phyloP scores from a whole-genome alignment of 2,888 invertebrate species.

The Criorhina ranunculi region DNA sequence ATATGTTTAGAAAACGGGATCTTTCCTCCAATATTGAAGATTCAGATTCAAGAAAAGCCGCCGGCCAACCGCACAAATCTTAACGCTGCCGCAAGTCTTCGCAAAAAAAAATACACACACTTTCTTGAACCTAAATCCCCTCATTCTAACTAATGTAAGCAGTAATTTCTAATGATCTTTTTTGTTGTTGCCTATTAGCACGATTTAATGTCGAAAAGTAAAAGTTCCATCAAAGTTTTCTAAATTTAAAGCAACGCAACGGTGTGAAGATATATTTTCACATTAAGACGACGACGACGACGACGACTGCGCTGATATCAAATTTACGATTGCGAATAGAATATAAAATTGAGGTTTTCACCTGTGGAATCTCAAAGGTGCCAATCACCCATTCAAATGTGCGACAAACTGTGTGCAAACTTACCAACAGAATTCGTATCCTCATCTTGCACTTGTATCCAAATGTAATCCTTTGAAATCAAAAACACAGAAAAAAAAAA shows the following conservation, averaged over 20 bases:
- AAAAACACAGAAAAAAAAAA: background rate
- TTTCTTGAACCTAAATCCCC: slow-evolving; percentile 35
- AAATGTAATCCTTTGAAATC: slow-evolving; percentile 57
- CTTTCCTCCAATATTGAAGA: too few species aligned
- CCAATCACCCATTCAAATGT: background rate
- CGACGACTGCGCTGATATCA: background rate
- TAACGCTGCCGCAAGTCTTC: background rate
- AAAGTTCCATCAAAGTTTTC: slow-evolving; percentile 45
- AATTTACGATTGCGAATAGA: slow-evolving; percentile 28
- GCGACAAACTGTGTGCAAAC: background rate
- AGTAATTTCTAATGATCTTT: slow-evolving; percentile 17
- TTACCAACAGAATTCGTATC: slow-evolving; percentile 67
- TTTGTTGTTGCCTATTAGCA: slow-evolving; percentile 26
- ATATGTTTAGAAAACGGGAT: too few species aligned
- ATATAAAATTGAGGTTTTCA: slow-evolving; percentile 43
- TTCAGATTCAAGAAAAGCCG: too few species aligned
- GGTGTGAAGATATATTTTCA: slow-evolving; percentile 13
- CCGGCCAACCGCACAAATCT: background rate
- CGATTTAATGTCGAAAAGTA: slow-evolving; percentile 40
- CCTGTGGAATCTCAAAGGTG: slow-evolving; percentile 1
- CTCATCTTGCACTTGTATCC: slow-evolving; percentile 69
- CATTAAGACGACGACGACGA: background rate
- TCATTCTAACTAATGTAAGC: slow-evolving; percentile 41
- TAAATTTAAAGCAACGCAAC: slow-evolving; percentile 31
- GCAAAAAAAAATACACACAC: slow-evolving; percentile 14